Base-by-base conservation (phyloP, 2,888 invertebrate species). In the Aethes cnicana region DNA sequence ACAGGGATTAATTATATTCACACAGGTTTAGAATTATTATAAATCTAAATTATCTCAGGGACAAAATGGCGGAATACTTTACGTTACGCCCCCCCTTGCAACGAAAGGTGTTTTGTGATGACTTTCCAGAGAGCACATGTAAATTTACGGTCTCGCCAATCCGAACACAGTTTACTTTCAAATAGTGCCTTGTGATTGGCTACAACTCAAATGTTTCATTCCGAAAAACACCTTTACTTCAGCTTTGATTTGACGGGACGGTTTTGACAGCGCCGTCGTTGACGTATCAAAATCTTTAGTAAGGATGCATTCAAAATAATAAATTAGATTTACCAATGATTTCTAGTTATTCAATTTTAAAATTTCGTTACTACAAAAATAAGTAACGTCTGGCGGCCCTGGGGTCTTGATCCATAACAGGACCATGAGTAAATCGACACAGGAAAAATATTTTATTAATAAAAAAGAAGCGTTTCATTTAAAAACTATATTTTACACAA, bases 31-130 rank as follows among this genome's bases (percentile, higher is more conserved):
- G 71, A 70, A 75, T 68, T 72, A 75, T 68, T 74, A 79, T 74
- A 79, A 75, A 73, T 73, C 65, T 74, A 83, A 83, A 81, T 81
- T 84, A 72, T 80, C 79, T 79, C 73, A 76, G 81, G 72, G 74
- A 86, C 89, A 89, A 89, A 81, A 89, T 89, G 89, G 89, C 88
- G 86, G 87, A 84, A 77, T 81, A 72, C 83, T 86, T 84, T 84
- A 88, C 88, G 89, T n/a, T n/a, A n/a, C n/a, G n/a, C n/a, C 88
- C 87, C 87, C 86, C 84, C 73, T 56, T 39, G 16, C 44, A 16
- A 23, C 14, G 9, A 46, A 37, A 47, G 35, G 33, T 37, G 43
- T 49, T 39, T 44, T 44, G 16, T 7, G 16, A 5, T 17, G 20
- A 12, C 26, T 11, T 14, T 30, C 32, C 26, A 20, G 20, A 37